Base-by-base conservation (phyloP, 2,888 invertebrate genomes). In the Cephus runcator region DNA sequence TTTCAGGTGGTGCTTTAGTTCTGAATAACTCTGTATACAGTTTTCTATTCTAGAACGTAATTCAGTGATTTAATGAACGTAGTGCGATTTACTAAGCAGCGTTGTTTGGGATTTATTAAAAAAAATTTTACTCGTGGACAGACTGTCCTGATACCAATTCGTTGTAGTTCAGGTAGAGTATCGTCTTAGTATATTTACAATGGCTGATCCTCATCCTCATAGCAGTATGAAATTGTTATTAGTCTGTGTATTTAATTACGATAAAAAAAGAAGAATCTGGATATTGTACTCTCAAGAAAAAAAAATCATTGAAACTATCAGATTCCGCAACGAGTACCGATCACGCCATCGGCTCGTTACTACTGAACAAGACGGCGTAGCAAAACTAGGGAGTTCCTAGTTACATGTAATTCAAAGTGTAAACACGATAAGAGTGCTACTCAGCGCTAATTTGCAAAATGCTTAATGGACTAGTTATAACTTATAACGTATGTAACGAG, bases 261-360 rank as follows among this genome's bases (percentile, higher is more conserved):
- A 23, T 35, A 73, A 6, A 23, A 73, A 34, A 3, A 35, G 30
- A 76, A 69, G 36, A 73, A 36, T 35, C 12, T 4, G 12, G 36
- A 77, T 76, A 73, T 77, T 35, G 79, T 80, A 79, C 76, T 76
- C 82, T 81, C 76, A 83, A 79, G 84, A 79, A 85, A 84, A 83
- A 83, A 83, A 83, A 83, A 77, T 79, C 79, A 81, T 79, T 78
- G 77, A 73, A 33, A 40, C 11, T 31, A 40, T 40, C 15, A 40
- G 71, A 69, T 69, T 15, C n/a, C 31, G 12, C 33, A 12, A 34
- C 33, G 31, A 33, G 23, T 76, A 69, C 74, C 23, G 34, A 78
- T 75, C 85, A 85, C 85, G 86, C 85, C 69, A 85, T 84, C 69
- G 34, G 34, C 78, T 84, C 86, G 79, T 85, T 85, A 85, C 35